Percentiles rank a stretch among this genome's conserved stretches.
These are phyloP conservation scores for Spea multiplicata DNA, from an alignment of 2,113 vertebrate genomes.

Conservation along the genomic window DNA sequence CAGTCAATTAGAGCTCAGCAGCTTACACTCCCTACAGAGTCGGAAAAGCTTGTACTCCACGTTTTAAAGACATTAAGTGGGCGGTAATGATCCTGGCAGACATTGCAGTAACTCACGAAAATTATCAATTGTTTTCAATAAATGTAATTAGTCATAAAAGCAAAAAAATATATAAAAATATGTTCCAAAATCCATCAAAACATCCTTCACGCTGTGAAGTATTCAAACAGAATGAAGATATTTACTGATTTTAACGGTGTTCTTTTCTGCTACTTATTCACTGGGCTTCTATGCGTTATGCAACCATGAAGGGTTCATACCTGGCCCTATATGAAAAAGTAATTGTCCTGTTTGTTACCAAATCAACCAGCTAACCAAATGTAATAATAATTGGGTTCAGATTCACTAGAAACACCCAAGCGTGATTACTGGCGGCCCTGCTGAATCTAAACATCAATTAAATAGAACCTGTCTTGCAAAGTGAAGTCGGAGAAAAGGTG, in stretches of 20 bases:
- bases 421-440: no score
- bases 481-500: no score
- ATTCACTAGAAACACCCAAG: no score
- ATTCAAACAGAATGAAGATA: neutral
- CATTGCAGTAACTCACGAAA: neutral
- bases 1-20: conserved; percentile 25
- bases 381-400: no score
- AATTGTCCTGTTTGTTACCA: no score
- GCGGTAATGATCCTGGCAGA: neutral
- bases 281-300: no score
- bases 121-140: conserved; percentile 1
- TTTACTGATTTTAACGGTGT: neutral
- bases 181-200: neutral
- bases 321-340: no score
- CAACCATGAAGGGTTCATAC: no score
- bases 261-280: no score
- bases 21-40: conserved; percentile 4
- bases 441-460: no score
- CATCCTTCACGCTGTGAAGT: neutral
- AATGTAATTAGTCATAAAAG: conserved; percentile 19
- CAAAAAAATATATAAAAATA: neutral
- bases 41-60: conserved; percentile 5
- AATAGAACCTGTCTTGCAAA: no score
- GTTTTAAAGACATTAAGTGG: conserved; percentile 22
- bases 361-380: no score